phyloP scores from a whole-genome alignment of 2,888 invertebrate genomes.

The Prosopocoilus inquinatus region DNA sequence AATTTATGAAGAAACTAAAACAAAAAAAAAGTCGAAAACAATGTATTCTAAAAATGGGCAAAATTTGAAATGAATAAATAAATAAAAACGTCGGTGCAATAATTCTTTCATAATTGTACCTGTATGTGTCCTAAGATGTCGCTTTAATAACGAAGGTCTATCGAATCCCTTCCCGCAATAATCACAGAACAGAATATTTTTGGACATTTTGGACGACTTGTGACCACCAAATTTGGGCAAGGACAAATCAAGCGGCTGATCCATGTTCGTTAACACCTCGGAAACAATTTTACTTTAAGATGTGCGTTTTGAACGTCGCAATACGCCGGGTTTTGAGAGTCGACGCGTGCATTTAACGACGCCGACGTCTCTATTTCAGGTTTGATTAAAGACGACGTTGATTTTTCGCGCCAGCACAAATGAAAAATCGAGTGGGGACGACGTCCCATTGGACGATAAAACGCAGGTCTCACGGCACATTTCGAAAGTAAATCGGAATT shows the following conservation, averaged over 20 bases:
- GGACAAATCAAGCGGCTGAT: conserved; percentile 30
- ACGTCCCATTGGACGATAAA: too few species aligned
- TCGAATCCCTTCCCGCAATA: conserved; percentile 91
- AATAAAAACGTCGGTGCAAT: not conserved
- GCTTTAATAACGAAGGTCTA: conserved; percentile 82
- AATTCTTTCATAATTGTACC: conserved; percentile 55
- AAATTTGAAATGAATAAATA: not conserved
- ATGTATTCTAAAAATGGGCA: not conserved
- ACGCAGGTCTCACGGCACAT: too few species aligned
- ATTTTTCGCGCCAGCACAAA: too few species aligned
- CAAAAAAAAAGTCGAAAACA: not conserved
- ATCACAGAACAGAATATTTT: conserved; percentile 68
- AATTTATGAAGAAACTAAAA: not conserved
- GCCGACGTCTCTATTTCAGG: too few species aligned
- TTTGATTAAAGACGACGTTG: too few species aligned
- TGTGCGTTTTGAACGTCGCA: too few species aligned
- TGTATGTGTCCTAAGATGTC: conserved; percentile 91
- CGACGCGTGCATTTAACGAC: too few species aligned
- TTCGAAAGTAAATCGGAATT: too few species aligned
- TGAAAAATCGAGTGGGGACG: too few species aligned
- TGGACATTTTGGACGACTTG: conserved; percentile 8
- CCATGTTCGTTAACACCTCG: conserved; percentile 15
- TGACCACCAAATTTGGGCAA: conserved; percentile 15
- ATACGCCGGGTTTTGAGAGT: too few species aligned
- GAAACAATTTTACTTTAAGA: too few species aligned